Evolutionary conservation across 1,140 invertebrate genomes (phyloP), one percentile per base, ranked within the genome.

Genomic region (Drosophila lacteicornis): DNA sequence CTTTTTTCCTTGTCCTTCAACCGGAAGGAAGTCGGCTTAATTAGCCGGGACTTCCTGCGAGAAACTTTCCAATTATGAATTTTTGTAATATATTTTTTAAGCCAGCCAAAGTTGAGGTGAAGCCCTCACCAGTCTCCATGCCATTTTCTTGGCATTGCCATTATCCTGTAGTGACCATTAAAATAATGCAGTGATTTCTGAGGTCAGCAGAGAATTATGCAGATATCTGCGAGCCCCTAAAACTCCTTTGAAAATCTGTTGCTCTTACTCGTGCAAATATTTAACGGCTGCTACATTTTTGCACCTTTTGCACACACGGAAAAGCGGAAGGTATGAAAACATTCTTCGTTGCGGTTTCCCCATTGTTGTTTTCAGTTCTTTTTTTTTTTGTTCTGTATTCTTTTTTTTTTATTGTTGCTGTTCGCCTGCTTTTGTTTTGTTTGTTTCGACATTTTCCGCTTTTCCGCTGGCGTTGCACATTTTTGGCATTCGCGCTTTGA

Each of bases 401-500:
- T 43, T 13, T 5, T 5, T 33, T 22, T 49, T 25, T 8, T 36
- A 7, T 3, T 42, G 56, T 22, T 27, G 6, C 25, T 17, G 3
- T 15, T 17, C 30, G 22, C 25, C 17, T 17, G 40, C 62, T 66
- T 66, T 66, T 66, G 62, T 66, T 62, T 45, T 65, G 55, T 66
- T 73, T 70, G 47, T 70, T 69, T 71, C 30, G 17, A 42, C 70
- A 73, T 73, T 73, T 73, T 73, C 55, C 70, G 55, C 68, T 73
- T 73, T 73, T 73, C 80, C 57, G 70, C 66, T 88, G 80, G 66
- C 85, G 79, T 85, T 90, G 85, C 85, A 73, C 67, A 90, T 90
- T 90, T 90, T 90, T 90, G 82, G 79, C 85, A 90, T 90, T 90
- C 79, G 85, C 86, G 75, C 85, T 90, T 90, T 90, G 85, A 90